phyloP scores from a whole-genome alignment of 2,888 invertebrate genomes.

The Cephus pygmeus region DNA sequence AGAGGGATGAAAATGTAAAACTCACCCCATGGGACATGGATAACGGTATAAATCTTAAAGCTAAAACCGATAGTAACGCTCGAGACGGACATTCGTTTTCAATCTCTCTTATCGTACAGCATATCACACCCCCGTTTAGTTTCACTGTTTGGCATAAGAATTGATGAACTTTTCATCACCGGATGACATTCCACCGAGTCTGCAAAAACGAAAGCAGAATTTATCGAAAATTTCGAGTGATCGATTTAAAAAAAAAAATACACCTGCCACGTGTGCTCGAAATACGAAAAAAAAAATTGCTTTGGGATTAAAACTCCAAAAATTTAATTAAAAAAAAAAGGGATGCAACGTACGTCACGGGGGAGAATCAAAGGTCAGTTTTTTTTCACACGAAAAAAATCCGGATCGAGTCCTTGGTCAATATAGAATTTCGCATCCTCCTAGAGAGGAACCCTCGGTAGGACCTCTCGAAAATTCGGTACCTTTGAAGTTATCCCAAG shows the following conservation, averaged over 20 bases:
- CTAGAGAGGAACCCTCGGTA: not conserved
- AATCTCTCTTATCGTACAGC: conserved; percentile 33
- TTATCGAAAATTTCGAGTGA: not conserved
- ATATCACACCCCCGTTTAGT: conserved; percentile 32
- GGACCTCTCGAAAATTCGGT: not conserved
- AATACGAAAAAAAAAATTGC: not conserved
- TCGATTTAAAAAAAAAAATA: not conserved
- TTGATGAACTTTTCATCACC: not conserved
- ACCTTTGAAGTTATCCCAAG: not conserved
- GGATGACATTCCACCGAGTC: not conserved
- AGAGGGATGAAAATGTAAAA: not conserved
- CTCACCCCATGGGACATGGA: not conserved
- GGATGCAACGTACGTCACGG: not conserved
- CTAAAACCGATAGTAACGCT: conserved; percentile 19
- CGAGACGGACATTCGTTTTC: conserved; percentile 34
- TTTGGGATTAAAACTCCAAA: not conserved
- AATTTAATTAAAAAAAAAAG: not conserved
- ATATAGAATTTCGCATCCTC: not conserved
- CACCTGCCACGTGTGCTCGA: not conserved
- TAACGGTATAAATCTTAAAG: conserved; percentile 31
- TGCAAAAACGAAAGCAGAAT: not conserved
- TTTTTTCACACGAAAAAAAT: not conserved
- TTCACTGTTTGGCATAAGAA: conserved; percentile 38
- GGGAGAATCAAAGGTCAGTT: not conserved
- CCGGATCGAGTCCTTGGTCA: not conserved